Conservation (phyloP, 35 echinoderm and acorn worm genomes). For the Apostichopus parvimensis region DNA sequence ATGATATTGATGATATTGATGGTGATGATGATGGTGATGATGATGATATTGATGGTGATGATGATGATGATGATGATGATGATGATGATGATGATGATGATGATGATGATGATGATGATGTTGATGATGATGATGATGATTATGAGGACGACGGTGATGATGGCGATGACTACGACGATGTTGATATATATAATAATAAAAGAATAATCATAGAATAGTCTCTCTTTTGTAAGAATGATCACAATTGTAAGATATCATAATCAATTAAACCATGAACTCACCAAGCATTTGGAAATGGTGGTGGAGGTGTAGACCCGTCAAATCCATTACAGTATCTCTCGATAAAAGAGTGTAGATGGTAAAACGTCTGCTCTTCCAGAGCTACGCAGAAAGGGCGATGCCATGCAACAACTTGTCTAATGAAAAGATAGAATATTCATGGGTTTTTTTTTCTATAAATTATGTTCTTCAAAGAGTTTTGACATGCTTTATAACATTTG, state of each 20-base stretch:
- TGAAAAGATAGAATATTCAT: not conserved
- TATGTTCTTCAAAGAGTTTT: too few relatives aligned
- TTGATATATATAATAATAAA: too few relatives aligned
- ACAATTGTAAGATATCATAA: not conserved
- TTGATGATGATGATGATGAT: too few relatives aligned
- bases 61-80: too few relatives aligned
- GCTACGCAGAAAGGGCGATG: conserved; percentile 98
- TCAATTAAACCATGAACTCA: conserved; percentile 29
- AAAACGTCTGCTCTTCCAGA: conserved; percentile 94
- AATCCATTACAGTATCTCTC: conserved; percentile 95
- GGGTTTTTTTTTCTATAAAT: not conserved
- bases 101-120: too few relatives aligned
- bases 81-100: too few relatives aligned
- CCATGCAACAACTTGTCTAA: conserved; percentile 99
- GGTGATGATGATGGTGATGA: too few relatives aligned
- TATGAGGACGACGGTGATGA: too few relatives aligned
- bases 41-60: too few relatives aligned
- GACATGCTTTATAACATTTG: too few relatives aligned
- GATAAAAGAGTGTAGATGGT: conserved; percentile 87
- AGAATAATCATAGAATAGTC: not conserved
- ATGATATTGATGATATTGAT: too few relatives aligned
- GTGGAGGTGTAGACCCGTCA: conserved; percentile 73
- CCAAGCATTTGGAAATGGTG: conserved; percentile 94
- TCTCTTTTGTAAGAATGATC: not conserved
- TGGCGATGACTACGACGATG: too few relatives aligned